phyloP scores from a whole-genome alignment of 23 tunicate genomes.

The Oikopleura albicans region DNA sequence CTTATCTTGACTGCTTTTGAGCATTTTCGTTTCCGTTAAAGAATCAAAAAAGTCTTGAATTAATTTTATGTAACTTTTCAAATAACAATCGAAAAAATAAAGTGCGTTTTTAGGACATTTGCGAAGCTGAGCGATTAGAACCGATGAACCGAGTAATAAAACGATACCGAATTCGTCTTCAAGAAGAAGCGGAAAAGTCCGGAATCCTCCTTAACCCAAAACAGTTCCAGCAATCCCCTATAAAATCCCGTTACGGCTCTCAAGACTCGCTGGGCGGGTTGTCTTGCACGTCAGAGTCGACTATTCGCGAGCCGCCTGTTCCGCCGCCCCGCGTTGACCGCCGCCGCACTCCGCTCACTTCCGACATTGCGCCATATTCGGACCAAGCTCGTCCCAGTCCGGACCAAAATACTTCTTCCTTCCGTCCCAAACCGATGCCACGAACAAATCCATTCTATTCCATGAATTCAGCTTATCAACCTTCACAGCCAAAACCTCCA shows the following conservation, averaged over 20 bases:
- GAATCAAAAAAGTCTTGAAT: too few relatives aligned
- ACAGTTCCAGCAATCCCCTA: background rate
- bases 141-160: background rate
- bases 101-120: background rate
- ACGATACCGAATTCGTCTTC: slow-evolving; percentile 11
- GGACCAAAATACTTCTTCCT: background rate
- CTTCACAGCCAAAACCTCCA: background rate
- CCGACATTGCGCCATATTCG: background rate
- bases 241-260: background rate
- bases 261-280: slow-evolving; percentile 4
- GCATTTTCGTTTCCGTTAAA: too few relatives aligned
- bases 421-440: background rate
- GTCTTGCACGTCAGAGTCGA: background rate
- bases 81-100: background rate
- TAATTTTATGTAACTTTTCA: too few relatives aligned
- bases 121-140: slow-evolving; percentile 16
- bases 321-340: background rate
- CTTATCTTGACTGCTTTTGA: too few relatives aligned
- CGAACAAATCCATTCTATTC: slow-evolving; percentile 4
- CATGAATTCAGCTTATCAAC: background rate
- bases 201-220: background rate
- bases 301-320: background rate
- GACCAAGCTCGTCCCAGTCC: too few relatives aligned
- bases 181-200: background rate
- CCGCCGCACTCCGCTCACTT: background rate